Conservation (phyloP, 1,140 invertebrate genomes). For the Drosophila auraria region DNA sequence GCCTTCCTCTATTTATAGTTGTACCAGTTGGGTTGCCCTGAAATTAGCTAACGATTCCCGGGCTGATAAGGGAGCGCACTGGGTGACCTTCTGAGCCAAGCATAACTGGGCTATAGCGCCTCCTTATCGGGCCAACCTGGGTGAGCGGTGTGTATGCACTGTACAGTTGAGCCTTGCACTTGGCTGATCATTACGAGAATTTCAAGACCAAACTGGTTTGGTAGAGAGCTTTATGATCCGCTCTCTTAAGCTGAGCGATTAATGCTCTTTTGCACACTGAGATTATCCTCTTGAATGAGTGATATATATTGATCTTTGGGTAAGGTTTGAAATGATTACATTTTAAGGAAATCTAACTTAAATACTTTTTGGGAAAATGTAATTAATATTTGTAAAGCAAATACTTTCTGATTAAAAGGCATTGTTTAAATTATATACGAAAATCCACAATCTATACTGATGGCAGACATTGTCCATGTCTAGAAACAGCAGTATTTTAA, state of each 20-base stretch:
- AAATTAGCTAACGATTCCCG: constrained; percentile 33
- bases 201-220: constrained; percentile 30
- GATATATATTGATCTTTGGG: neutral
- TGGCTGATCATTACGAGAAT: constrained; percentile 23
- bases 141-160: constrained; percentile 9
- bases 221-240: neutral
- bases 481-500: no score
- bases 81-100: constrained; percentile 43
- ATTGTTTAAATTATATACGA: no score
- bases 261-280: neutral
- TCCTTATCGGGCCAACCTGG: constrained; percentile 23
- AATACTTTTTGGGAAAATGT: no score
- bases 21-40: constrained; percentile 32
- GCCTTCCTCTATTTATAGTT: constrained; percentile 44
- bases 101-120: constrained; percentile 34
- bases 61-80: constrained; percentile 27
- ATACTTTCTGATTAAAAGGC: no score
- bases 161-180: constrained; percentile 52
- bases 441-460: no score
- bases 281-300: neutral
- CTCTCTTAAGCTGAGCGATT: constrained; percentile 5
- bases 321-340: neutral
- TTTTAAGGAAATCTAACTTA: neutral
- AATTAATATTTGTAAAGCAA: no score
- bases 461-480: no score